Conservation (phyloP, 2,888 invertebrate species). For the Lithodes maja region DNA sequence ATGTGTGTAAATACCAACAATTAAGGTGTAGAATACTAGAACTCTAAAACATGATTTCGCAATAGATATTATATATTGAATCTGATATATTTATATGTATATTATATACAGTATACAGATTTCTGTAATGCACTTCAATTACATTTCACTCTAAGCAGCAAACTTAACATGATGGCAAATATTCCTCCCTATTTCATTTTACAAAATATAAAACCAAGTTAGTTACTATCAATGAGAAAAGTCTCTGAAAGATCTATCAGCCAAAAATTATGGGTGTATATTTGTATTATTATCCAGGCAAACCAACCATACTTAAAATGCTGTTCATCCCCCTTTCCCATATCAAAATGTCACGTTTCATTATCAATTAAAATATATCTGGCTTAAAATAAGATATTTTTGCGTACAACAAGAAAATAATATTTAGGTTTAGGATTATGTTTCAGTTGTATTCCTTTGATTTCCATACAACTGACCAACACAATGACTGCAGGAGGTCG, state of each 20-base stretch:
- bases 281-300: too few species aligned
- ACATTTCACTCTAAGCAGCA: conserved; percentile 11
- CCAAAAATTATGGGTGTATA: too few species aligned
- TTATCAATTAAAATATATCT: too few species aligned
- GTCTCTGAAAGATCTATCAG: background rate
- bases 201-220: background rate
- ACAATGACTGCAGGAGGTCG: too few species aligned
- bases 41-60: conserved; percentile 41
- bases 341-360: too few species aligned
- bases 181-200: conserved; percentile 28
- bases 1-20: conserved; percentile 33
- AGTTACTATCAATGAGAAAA: background rate
- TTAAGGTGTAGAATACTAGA: conserved; percentile 24
- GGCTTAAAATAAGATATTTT: too few species aligned
- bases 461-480: too few species aligned
- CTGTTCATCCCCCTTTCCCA: too few species aligned
- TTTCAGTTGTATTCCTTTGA: too few species aligned
- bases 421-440: too few species aligned
- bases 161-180: conserved; percentile 16
- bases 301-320: too few species aligned
- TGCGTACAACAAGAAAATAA: too few species aligned
- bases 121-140: conserved; percentile 40
- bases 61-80: conserved; percentile 34
- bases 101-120: conserved; percentile 32
- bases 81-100: conserved; percentile 22